phyloP scores from a whole-genome alignment of 2,797 vertebrate species.

The Dendrocincla tyrannina region DNA sequence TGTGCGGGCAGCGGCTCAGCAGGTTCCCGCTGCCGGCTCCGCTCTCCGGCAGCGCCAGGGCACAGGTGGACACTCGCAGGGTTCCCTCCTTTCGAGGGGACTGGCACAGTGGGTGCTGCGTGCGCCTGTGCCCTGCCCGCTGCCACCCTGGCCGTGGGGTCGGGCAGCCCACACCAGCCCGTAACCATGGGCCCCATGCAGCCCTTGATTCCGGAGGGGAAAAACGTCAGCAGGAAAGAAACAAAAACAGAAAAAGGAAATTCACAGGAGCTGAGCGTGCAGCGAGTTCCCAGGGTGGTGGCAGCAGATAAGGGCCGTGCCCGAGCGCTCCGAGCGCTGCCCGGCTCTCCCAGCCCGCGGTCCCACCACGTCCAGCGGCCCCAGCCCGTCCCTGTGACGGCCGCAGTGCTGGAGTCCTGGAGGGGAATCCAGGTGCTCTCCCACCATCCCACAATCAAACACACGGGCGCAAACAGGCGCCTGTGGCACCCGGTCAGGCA shows the following conservation, averaged over 20 bases:
- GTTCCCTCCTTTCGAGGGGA: background rate
- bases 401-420: rapidly evolving
- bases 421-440: background rate
- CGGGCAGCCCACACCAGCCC: background rate
- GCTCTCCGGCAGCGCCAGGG: background rate
- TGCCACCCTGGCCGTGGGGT: background rate
- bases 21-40: background rate
- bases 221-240: slow-evolving; percentile 62
- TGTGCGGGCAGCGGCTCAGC: background rate
- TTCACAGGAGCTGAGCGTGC: slow-evolving; percentile 3
- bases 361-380: background rate
- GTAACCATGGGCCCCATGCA: slow-evolving; percentile 43
- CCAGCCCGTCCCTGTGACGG: background rate
- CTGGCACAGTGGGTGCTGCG: background rate
- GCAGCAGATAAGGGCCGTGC: slow-evolving; percentile 37
- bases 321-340: background rate
- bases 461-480: rapidly evolving
- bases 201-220: slow-evolving; percentile 50
- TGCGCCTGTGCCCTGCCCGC: background rate
- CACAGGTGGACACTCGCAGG: rapidly evolving
- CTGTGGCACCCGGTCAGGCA: background rate
- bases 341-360: background rate
- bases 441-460: background rate
- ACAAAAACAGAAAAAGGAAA: slow-evolving; percentile 68
- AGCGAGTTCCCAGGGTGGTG: slow-evolving; percentile 18